Evolutionary conservation across 2,888 invertebrate species (phyloP), one percentile per base, ranked within the genome.

Genomic region (Drosophila leonis): DNA sequence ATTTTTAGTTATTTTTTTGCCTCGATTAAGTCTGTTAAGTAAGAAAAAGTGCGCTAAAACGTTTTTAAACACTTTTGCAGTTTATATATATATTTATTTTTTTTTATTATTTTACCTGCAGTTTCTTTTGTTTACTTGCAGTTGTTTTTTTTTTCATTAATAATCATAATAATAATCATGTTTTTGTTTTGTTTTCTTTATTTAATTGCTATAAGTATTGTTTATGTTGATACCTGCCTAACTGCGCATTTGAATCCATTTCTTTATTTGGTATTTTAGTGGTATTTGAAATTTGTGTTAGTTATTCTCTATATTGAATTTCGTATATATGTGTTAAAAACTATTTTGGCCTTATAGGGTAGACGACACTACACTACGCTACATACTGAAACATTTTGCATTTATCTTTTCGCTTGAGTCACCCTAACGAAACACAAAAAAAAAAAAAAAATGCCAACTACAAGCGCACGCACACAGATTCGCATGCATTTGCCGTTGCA

Each of bases 291-390:
- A 49, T 49, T 31, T 39, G 64, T 41, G 12, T 48, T 31, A 56
- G 48, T 68, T 72, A 66, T 56, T 55, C 15, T 56, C 71, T 72
- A 78, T 54, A 65, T 71, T 78, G 73, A 73, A 71, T 83, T 75
- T 86, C 72, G 68, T 66, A 67, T 52, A 41, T 61, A 48, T 67
- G 52, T 66, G 48, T 75, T 83, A 82, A 88, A 89, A 84, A 70
- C 85, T 84, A 84, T 84, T 89, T 84, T 84, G 84, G 84, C 84
- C 90, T 84, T 90, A 88, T 46, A 65, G 66, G 80, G 64, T 76
- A 77, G 72, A 77, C 54, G 57, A 62, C 35, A 76, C 76, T 75
- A 77, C 74, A 75, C 70, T 77, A 80, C 76, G 29, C 71, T 78
- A 78, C 61, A 33, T 55, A 65, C 37, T 82, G 75, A 73, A 74